phyloP scores from a whole-genome alignment of 2,797 vertebrate species.

The Tarsius wallacei region DNA sequence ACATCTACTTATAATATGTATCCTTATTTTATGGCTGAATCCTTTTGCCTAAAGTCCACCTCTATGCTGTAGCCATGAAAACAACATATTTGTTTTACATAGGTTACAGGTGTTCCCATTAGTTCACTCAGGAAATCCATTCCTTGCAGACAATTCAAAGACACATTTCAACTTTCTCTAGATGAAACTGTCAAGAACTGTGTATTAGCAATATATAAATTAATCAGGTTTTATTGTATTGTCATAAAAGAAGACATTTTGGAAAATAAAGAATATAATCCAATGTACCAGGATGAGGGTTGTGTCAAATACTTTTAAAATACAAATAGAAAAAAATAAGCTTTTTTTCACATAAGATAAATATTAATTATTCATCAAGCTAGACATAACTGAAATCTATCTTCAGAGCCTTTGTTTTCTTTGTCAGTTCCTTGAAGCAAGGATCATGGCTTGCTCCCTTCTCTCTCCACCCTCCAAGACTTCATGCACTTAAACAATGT shows the following conservation, averaged over 20 bases:
- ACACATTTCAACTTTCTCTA: conserved; percentile 1
- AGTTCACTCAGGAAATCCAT: neutral
- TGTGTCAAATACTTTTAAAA: conserved; percentile 39
- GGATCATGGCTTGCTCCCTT: neutral
- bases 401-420: conserved; percentile 39
- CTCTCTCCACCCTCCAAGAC: neutral
- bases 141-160: conserved; percentile 12
- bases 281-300: neutral
- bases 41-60: conserved; percentile 63
- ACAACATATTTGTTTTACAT: neutral
- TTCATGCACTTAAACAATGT: neutral
- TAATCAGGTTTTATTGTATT: conserved; percentile 18
- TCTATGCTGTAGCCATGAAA: neutral
- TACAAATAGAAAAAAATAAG: conserved; percentile 45
- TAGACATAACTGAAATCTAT: neutral
- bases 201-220: neutral
- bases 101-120: neutral
- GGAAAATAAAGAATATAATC: neutral
- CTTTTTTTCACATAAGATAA: conserved; percentile 8
- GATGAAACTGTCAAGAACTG: conserved; percentile 3
- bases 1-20: conserved; percentile 36
- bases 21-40: conserved; percentile 40
- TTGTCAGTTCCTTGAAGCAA: conserved; percentile 24
- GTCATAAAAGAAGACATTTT: neutral
- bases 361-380: conserved; percentile 19